These are phyloP conservation scores for Heterotis niloticus DNA, from an alignment of 2,113 vertebrate genomes.

Conservation along the genomic window DNA sequence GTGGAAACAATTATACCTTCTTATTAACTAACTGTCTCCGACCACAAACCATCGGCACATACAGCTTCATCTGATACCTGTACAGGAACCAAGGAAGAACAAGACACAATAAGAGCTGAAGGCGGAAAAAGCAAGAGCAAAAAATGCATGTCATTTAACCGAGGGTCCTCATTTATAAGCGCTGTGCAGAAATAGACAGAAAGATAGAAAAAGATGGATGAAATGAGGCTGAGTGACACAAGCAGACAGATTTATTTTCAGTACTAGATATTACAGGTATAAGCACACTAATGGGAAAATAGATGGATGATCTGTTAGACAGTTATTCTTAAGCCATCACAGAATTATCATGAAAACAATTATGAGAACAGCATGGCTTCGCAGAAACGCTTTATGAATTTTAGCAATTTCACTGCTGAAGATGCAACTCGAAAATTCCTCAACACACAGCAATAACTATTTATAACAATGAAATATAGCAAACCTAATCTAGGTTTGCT, in stretches of 20 bases:
- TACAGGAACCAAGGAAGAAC: too few relatives aligned
- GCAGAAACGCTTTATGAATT: neutral
- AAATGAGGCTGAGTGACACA: neutral
- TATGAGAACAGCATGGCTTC: neutral
- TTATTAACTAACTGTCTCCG: too few relatives aligned
- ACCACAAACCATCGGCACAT: too few relatives aligned
- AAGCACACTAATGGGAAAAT: neutral
- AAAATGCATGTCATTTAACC: neutral
- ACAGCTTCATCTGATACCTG: too few relatives aligned
- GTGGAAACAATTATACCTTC: too few relatives aligned
- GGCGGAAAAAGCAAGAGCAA: too few relatives aligned
- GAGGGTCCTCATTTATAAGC: neutral
- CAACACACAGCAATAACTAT: too few relatives aligned
- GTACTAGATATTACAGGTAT: neutral
- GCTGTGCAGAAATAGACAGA: neutral
- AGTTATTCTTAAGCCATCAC: neutral
- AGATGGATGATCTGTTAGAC: neutral
- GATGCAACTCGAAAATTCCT: too few relatives aligned
- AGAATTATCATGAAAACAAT: neutral
- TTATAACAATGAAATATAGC: too few relatives aligned
- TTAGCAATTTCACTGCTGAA: neutral
- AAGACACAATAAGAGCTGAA: too few relatives aligned
- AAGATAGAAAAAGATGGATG: neutral
- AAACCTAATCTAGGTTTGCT: too few relatives aligned
- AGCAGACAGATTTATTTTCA: neutral